Percentiles rank a stretch among this genome's conserved stretches.
Conservation (phyloP, 2,888 invertebrate species). For the Parnassius apollo region DNA sequence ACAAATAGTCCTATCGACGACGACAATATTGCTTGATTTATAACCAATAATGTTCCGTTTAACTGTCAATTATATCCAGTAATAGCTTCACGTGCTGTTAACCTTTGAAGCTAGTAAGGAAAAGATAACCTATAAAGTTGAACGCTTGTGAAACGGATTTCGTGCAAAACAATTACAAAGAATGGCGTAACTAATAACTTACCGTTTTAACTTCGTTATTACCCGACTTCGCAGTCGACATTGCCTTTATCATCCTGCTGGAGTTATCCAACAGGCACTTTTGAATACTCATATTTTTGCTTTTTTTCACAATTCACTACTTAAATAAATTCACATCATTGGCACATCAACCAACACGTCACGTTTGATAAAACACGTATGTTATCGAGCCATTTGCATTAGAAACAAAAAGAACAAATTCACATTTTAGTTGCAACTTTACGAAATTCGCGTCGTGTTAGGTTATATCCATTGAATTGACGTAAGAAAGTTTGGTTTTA, state of each 20-base stretch:
- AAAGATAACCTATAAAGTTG: constrained; percentile 38
- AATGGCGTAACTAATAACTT: constrained; percentile 37
- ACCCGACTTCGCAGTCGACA: constrained; percentile 72
- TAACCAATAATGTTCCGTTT: constrained; percentile 18
- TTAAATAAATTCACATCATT: constrained; percentile 61
- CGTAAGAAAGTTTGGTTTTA: constrained; percentile 74
- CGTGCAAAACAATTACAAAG: constrained; percentile 16
- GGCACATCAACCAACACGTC: constrained; percentile 46
- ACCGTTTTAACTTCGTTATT: constrained; percentile 73
- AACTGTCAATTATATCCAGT: constrained; percentile 24
- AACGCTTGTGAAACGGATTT: constrained; percentile 32
- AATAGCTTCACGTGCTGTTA: constrained; percentile 25
- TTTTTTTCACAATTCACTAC: constrained; percentile 53
- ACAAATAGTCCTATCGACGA: constrained; percentile 19
- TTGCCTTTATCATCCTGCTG: constrained; percentile 78
- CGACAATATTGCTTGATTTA: constrained; percentile 19
- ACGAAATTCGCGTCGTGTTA: constrained; percentile 56
- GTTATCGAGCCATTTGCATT: constrained; percentile 50
- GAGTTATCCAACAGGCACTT: constrained; percentile 79
- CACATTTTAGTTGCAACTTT: constrained; percentile 57
- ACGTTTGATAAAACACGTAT: constrained; percentile 51
- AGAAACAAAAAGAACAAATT: constrained; percentile 44
- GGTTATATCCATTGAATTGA: constrained; percentile 81
- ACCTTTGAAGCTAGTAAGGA: constrained; percentile 26
- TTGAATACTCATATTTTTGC: constrained; percentile 75